Conservation (phyloP, 2,888 invertebrate species). For the Eulithis testata region DNA sequence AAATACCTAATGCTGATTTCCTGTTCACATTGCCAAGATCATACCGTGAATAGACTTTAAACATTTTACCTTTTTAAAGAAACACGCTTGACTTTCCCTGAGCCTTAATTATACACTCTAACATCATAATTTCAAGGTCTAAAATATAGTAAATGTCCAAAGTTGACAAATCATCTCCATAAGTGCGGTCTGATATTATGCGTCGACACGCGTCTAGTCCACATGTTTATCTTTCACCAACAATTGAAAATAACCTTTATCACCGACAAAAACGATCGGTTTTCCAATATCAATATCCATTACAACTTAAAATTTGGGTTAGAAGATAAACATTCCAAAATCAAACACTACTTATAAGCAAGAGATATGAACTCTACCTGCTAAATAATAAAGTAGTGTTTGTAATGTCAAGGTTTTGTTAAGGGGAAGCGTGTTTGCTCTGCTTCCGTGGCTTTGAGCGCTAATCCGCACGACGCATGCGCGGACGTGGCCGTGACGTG, state of each 20-base stretch:
- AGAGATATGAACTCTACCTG: conserved; percentile 46
- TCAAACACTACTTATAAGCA: conserved; percentile 39
- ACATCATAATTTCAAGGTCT: conserved; percentile 6
- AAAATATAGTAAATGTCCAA: conserved; percentile 39
- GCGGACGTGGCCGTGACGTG: conserved; percentile 62
- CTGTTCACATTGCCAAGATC: conserved; percentile 54
- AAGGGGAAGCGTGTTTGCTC: conserved; percentile 66
- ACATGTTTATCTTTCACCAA: conserved; percentile 48
- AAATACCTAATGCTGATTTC: conserved; percentile 30
- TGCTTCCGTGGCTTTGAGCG: conserved; percentile 66
- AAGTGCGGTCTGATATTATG: conserved; percentile 79
- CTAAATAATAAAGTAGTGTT: conserved; percentile 55
- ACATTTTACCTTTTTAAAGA: conserved; percentile 59
- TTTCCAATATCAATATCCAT: conserved; percentile 38
- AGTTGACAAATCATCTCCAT: conserved; percentile 80
- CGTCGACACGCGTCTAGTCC: conserved; percentile 73
- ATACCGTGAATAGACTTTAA: conserved; percentile 66
- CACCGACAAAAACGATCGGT: conserved; percentile 37
- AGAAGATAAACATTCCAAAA: conserved; percentile 45
- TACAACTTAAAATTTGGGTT: conserved; percentile 43
- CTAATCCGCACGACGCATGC: conserved; percentile 74
- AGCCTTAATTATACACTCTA: conserved; percentile 38
- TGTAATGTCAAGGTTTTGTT: conserved; percentile 57
- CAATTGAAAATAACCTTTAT: conserved; percentile 51
- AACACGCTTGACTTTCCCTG: conserved; percentile 47